Conservation (phyloP, 1,140 invertebrate genomes). For the Ostrea denselamellosa region DNA sequence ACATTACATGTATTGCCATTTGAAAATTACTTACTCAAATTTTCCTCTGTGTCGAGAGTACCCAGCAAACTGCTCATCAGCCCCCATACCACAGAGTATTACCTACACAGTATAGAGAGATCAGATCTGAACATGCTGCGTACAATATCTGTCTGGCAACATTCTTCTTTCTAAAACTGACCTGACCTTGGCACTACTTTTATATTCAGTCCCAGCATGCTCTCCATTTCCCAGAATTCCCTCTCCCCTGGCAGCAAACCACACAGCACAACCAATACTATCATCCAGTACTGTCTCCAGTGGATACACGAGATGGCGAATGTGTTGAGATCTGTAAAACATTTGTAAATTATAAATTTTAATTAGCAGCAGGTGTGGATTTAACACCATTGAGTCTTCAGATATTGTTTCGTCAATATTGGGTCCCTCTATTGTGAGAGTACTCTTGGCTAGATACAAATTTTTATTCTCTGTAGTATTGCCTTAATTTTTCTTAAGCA, state of each 20-base stretch:
- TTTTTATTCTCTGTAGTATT: neutral
- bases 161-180: neutral
- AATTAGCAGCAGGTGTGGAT: too few species aligned
- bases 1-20: neutral
- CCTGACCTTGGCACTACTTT: constrained; percentile 84
- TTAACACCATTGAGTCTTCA: too few species aligned
- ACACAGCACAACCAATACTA: constrained; percentile 93
- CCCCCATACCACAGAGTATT: constrained; percentile 94
- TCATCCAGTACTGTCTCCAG: constrained; percentile 93
- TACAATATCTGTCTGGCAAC: neutral
- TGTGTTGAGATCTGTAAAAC: constrained; percentile 80
- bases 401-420: too few species aligned
- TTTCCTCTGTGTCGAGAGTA: constrained; percentile 92
- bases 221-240: constrained; percentile 79
- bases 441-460: too few species aligned
- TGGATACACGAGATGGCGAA: constrained; percentile 88
- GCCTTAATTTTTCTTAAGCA: neutral
- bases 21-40: constrained; percentile 69
- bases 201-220: constrained; percentile 51
- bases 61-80: constrained; percentile 97
- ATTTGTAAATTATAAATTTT: neutral
- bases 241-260: constrained; percentile 92
- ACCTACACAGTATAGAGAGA: constrained; percentile 80
- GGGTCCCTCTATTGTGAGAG: too few species aligned
- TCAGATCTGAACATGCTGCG: neutral